These are phyloP conservation scores for Saxicola maurus DNA, from an alignment of 2,797 vertebrate genomes.

Conservation along the genomic window DNA sequence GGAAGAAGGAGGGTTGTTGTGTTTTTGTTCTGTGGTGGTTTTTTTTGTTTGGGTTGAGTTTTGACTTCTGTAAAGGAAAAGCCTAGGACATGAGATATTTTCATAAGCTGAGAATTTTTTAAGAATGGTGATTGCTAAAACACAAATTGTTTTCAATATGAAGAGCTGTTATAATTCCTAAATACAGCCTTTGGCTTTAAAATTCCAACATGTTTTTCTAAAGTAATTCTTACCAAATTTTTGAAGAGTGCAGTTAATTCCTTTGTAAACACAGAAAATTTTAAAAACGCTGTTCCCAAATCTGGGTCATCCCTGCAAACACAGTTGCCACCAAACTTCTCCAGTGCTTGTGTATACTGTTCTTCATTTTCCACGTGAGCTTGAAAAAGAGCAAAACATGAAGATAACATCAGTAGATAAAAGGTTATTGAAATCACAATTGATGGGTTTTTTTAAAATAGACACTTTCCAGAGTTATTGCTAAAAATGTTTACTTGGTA, in stretches of 20 bases:
- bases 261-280: constrained; percentile 98
- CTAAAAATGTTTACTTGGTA: not conserved
- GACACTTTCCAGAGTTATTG: not conserved
- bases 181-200: not conserved
- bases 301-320: constrained; percentile 97
- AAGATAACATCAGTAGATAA: not conserved
- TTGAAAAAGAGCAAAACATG: constrained; percentile 63
- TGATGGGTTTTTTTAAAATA: fast-evolving
- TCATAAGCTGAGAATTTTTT: not conserved
- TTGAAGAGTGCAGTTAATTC: constrained; percentile 98
- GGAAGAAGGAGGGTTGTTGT: not conserved
- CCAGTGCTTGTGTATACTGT: constrained; percentile 96
- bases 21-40: not conserved
- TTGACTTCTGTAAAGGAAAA: not conserved
- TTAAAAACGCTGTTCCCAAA: constrained; percentile 94
- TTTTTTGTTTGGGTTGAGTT: not conserved
- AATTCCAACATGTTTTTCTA: not conserved
- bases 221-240: constrained; percentile 86
- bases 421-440: not conserved
- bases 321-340: constrained; percentile 97
- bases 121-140: not conserved
- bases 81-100: not conserved
- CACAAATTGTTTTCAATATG: not conserved
- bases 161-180: not conserved
- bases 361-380: constrained; percentile 99